Evolutionary conservation across 2,113 vertebrate genomes (phyloP).

Genomic region (Passerina amoena): DNA sequence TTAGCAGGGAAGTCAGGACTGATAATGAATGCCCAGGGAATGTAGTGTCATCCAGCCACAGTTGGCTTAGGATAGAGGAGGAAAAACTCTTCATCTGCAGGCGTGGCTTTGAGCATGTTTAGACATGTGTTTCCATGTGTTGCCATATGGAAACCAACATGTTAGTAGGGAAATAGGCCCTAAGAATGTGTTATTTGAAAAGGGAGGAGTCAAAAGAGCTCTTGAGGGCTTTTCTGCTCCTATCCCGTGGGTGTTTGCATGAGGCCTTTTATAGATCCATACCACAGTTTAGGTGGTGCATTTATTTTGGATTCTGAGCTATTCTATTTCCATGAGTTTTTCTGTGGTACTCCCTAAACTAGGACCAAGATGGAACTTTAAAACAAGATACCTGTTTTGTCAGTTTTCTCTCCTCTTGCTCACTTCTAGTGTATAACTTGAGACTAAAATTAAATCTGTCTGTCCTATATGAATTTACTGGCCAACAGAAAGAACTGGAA

Average conservation of each 20-base stretch:
- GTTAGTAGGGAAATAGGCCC: neutral
- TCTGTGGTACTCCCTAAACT: neutral
- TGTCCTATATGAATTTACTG: neutral
- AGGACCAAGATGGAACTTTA: neutral
- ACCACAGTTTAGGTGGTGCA: neutral
- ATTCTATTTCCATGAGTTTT: neutral
- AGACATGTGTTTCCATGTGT: neutral
- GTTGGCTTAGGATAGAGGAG: neutral
- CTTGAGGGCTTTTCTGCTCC: neutral
- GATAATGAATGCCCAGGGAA: neutral
- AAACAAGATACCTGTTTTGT: neutral
- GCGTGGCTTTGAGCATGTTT: accelerated
- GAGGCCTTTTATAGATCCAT: neutral
- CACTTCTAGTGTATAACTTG: neutral
- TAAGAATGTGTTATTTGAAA: neutral
- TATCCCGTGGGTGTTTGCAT: accelerated
- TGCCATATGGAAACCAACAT: neutral
- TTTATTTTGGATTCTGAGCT: neutral
- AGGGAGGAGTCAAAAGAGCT: neutral
- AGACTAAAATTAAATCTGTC: neutral
- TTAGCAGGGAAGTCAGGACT: neutral
- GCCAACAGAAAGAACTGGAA: neutral
- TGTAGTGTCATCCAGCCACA: neutral
- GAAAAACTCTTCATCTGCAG: neutral
- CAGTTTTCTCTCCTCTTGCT: neutral